A percentile compares a stretch with the other conserved stretches of the same genome.
Conservation (phyloP, 2,888 invertebrate genomes). For the Zaprionus obscuricornis region DNA sequence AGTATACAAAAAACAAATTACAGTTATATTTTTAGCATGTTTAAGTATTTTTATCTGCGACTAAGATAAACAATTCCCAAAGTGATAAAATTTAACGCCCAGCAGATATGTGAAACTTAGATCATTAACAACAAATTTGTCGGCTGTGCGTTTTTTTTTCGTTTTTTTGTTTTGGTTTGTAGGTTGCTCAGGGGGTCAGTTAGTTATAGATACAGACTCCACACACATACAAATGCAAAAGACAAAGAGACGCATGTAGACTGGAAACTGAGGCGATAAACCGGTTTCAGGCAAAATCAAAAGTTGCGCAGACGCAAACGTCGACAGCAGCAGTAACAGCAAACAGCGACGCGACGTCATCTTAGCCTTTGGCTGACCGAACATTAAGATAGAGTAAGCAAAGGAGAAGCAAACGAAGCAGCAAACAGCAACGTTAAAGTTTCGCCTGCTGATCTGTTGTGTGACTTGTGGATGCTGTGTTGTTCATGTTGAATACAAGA, state of each 20-base stretch:
- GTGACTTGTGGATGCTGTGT: slow-evolving; percentile 63
- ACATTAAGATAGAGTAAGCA: no score
- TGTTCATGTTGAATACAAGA: background rate
- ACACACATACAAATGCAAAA: slow-evolving; percentile 10
- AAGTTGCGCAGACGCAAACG: slow-evolving; percentile 69
- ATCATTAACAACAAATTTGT: slow-evolving; percentile 59
- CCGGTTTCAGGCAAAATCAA: slow-evolving; percentile 77
- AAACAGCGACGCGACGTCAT: slow-evolving; percentile 8
- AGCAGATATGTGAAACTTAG: slow-evolving; percentile 38
- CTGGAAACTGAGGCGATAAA: slow-evolving; percentile 40
- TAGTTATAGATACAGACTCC: slow-evolving; percentile 23
- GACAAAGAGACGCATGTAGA: slow-evolving; percentile 10
- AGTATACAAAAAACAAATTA: no score
- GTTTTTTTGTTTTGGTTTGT: slow-evolving; percentile 15
- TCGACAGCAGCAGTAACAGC: slow-evolving; percentile 35
- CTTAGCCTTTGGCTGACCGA: slow-evolving; percentile 40
- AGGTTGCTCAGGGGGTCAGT: slow-evolving; percentile 50
- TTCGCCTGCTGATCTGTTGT: slow-evolving; percentile 41
- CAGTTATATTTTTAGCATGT: no score
- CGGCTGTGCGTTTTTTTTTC: slow-evolving; percentile 22
- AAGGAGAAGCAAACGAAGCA: no score
- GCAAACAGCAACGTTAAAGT: slow-evolving; percentile 20
- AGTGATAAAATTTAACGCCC: slow-evolving; percentile 49
- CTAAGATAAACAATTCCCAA: background rate
- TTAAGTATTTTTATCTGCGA: no score